These are phyloP conservation scores for Embidobia sp. DNA, from an alignment of 2,888 invertebrate species.

Conservation along the genomic window DNA sequence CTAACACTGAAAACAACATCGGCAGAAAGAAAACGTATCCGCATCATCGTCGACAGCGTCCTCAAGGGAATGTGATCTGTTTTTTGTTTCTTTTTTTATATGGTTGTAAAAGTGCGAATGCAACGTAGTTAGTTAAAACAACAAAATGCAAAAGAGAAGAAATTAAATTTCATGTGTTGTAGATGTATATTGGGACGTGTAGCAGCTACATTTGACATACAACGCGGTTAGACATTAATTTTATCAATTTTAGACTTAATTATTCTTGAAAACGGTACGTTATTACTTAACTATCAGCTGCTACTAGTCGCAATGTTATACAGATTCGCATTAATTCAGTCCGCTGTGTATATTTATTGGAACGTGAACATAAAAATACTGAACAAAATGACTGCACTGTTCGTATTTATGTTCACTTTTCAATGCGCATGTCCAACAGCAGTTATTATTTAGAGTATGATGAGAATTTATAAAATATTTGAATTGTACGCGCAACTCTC, in stretches of 20 bases:
- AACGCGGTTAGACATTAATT: too few relatives aligned
- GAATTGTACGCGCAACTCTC: conserved; percentile 78
- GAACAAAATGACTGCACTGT: conserved; percentile 21
- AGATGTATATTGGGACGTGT: conserved; percentile 40
- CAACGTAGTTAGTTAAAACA: conserved; percentile 64
- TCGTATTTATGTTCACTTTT: conserved; percentile 58
- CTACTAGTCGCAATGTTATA: conserved; percentile 53
- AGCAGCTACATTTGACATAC: conserved; percentile 58
- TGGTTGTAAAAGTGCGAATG: conserved; percentile 64
- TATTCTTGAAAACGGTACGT: neutral
- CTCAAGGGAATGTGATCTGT: conserved; percentile 66
- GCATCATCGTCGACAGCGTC: conserved; percentile 71
- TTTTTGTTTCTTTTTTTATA: conserved; percentile 51
- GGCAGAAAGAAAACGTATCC: conserved; percentile 66
- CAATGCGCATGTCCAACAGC: conserved; percentile 57
- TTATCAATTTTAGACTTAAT: neutral
- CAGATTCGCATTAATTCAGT: conserved; percentile 56
- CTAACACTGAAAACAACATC: conserved; percentile 70
- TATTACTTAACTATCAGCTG: conserved; percentile 34
- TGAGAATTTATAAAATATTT: conserved; percentile 66
- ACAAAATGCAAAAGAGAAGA: conserved; percentile 38
- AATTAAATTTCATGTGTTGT: conserved; percentile 46
- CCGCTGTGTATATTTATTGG: conserved; percentile 56
- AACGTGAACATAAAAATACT: conserved; percentile 61
- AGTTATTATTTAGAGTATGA: conserved; percentile 58